Evolutionary conservation across 2,888 invertebrate genomes (phyloP), one percentile per base, ranked within the genome.

Genomic region (Yponomeuta evonymella): DNA sequence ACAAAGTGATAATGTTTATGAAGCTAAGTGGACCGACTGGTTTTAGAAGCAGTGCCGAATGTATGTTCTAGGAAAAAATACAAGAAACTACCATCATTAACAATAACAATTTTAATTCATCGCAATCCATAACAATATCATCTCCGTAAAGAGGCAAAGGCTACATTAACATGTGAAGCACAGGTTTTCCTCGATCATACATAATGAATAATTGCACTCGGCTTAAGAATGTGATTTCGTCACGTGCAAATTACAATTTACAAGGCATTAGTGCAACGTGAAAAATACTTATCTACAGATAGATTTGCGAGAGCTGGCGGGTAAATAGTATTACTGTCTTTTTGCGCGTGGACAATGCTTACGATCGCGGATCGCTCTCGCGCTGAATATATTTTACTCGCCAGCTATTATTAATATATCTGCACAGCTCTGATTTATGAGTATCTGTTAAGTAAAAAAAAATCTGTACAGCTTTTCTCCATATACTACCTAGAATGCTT

Each of bases 1-100:
- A 9, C 51, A 51, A 51, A 58, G 64, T 64, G 23, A 64, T 64
- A 30, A 3, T 29, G 64, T 64, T 23, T 64, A 30, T 64, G 12
- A 23, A n/a, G 10, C n/a, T 64, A 64, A 64, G 64, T 64, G 64
- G 64, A 12, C 29, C 12, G n/a, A 64, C 64, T 64, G 10, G 64
- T 64, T 64, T 64, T 64, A 64, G 62, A 15, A 62, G 66, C 33
- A 66, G 48, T 66, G 72, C 72, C 73, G 63, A 67, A 73, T 73
- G 70, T 29, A 62, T 58, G 70, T 67, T 72, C 68, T 72, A 70
- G 70, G 70, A 71, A 70, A 73, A 70, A 63, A 71, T 64, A 69
- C 67, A 64, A 48, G 10, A 29, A 64, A 36, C 30, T 29, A 65
- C 33, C 29, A 29, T 8, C 43, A 43, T 43, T 3, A 43, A 6